Evolutionary conservation across 2,797 vertebrate genomes (phyloP), one percentile per base, ranked within the genome.

Genomic region (Hybognathus amarus): DNA sequence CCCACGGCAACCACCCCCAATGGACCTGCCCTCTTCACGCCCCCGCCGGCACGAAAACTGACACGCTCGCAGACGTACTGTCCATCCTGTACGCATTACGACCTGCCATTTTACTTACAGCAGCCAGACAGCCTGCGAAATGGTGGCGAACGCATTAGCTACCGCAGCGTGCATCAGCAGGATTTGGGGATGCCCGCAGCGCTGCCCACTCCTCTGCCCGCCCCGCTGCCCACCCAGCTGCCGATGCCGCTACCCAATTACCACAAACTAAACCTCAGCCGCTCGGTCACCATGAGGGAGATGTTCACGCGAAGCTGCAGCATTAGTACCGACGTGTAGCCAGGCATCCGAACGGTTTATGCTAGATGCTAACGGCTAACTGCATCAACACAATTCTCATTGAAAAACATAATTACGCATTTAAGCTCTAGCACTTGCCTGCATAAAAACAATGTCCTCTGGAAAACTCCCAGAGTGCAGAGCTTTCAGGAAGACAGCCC

Each of bases 291-390:
- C 93, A 97, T 98, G 97, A 95, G 97, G 17, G 97, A 98, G 85
- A 97, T 97, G 88, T 98, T 98, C 90, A 94, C 96, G 9, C 96
- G 97, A 83, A 99, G 97, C 95, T 97, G 96, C 81, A 99, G 98
- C 91, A 96, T 99, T 92, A 99, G 98, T 95, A 99, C 98, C 0
- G 98, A 99, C 1, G 98, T 99, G 85, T 99, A 96, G 96, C 87
- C 52, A 66, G 24, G 12, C 36, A 59, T 63, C 12, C 13, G 0
- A 7, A 63, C 6, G 15, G 22, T 74, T 63, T 17, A 22, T 54
- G 47, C 45, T 73, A 75, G 42, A 73, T 73, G 17, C 50, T 74
- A 40, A 38, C 1, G 33, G 52, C 74, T 59, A 40, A 76, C 74
- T n/a, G 15, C 11, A 13, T n/a, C 17, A 66, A 50, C 4, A 0